A percentile compares a stretch with the other conserved stretches of the same genome.
Evolutionary conservation across 2,113 vertebrate genomes (phyloP).

Genomic region (Copsychus sechellarum): DNA sequence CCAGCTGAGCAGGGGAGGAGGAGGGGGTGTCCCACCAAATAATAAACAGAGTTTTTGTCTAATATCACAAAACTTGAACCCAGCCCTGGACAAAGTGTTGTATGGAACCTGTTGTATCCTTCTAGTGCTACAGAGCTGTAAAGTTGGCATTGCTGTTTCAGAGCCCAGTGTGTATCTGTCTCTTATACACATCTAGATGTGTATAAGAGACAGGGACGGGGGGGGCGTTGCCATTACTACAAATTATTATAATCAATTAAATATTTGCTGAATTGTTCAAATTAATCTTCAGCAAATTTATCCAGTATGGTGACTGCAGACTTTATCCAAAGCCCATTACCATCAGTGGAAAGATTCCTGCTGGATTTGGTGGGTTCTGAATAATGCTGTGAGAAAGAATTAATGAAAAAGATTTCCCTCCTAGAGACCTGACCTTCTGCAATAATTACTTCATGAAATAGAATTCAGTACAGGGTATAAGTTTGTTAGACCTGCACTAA

Average conservation of each 20-base stretch:
- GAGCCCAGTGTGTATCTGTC: not conserved
- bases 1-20: not conserved
- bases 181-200: too few species aligned
- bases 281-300: not conserved
- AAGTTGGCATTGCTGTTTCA: not conserved
- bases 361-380: not conserved
- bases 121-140: not conserved
- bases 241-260: not conserved
- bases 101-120: not conserved
- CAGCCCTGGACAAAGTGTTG: not conserved
- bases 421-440: not conserved
- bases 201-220: too few species aligned
- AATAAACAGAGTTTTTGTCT: not conserved
- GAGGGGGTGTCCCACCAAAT: not conserved
- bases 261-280: not conserved
- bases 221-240: not conserved
- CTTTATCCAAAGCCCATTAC: not conserved
- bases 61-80: not conserved
- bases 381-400: not conserved
- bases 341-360: not conserved
- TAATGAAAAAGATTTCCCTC: not conserved
- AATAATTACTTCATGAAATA: not conserved
- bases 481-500: not conserved
- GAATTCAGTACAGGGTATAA: not conserved
- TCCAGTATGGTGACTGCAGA: not conserved